Percentiles rank a stretch among this genome's conserved stretches.
Evolutionary conservation across 2,888 invertebrate genomes (phyloP).

Genomic region (Hydrotaea cyrtoneurina): DNA sequence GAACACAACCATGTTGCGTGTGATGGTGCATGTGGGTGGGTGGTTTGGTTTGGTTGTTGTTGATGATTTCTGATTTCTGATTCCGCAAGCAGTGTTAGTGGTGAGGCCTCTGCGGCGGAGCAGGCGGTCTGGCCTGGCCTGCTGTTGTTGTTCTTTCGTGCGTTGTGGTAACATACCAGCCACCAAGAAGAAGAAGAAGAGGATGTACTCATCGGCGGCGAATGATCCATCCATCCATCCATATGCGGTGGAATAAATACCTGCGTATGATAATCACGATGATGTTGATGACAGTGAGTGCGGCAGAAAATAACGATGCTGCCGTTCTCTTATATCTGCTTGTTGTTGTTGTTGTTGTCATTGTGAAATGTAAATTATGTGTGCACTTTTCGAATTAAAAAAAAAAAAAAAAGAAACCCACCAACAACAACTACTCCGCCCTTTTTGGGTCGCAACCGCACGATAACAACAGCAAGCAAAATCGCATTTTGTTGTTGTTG

Average conservation of each 20-base stretch:
- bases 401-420: no score
- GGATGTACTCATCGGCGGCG: not conserved
- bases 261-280: conserved; percentile 6
- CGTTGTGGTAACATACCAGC: not conserved
- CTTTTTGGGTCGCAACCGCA: conserved; percentile 27
- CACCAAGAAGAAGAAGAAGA: not conserved
- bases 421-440: conserved; percentile 52
- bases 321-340: not conserved
- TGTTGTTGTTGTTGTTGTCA: conserved; percentile 53
- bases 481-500: conserved; percentile 36
- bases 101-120: no score
- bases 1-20: not conserved
- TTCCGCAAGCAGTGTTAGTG: not conserved
- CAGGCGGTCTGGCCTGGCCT: not conserved
- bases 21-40: not conserved
- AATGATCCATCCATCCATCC: not conserved
- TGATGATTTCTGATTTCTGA: no score
- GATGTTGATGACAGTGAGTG: not conserved
- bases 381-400: conserved; percentile 61
- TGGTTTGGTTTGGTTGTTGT: not conserved
- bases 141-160: not conserved
- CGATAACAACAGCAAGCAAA: conserved; percentile 29
- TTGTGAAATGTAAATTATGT: conserved; percentile 67
- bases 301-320: not conserved
- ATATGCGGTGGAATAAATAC: not conserved